Evolutionary conservation across 2,888 invertebrate genomes (phyloP), one percentile per base, ranked within the genome.

Genomic region (Pyrrhosoma nymphula): DNA sequence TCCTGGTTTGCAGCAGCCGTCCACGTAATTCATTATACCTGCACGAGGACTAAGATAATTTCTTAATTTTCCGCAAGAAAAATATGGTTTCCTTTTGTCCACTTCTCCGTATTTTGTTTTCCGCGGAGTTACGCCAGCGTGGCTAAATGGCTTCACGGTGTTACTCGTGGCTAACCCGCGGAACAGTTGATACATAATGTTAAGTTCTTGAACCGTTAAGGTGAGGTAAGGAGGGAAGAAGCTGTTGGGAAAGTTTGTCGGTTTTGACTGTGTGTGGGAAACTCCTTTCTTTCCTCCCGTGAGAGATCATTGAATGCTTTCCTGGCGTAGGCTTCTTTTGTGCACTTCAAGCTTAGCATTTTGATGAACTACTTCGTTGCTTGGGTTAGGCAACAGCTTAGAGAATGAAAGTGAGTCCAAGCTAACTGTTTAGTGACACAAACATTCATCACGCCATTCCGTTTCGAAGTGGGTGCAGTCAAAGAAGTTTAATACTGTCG

Each of bases 11-110:
- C 47, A 4, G 47, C 47, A 47, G 47, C 8, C 47, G 47, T 47
- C 47, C 47, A 8, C 23, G 20, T 39, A 23, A 88, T 88, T 88
- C 55, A 47, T 47, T 88, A 23, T 35, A 20, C 55, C 16, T 20
- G 16, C 39, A 12, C 55, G 6, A 88, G 35, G 55, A 3, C 88
- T 47, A 8, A 8, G 60, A 60, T 18, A 47, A 47, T 55, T 88
- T 55, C 88, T 88, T 88, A 88, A 88, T 88, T 88, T 88, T 88
- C 88, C 88, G 88, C 88, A 8, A 23, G 47, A 47, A 26, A 88
- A 39, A 20, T 60, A 47, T 88, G 35, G 20, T 47, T 20, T 60
- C 56, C 16, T 8, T 56, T 8, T 12, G 18, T 39, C 35, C 8
- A 8, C 8, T n/a, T n/a, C n/a, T 69, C 18, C 69, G 4, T 69